Conservation (phyloP, 2,113 vertebrate species). For the Bothrops jararaca region DNA sequence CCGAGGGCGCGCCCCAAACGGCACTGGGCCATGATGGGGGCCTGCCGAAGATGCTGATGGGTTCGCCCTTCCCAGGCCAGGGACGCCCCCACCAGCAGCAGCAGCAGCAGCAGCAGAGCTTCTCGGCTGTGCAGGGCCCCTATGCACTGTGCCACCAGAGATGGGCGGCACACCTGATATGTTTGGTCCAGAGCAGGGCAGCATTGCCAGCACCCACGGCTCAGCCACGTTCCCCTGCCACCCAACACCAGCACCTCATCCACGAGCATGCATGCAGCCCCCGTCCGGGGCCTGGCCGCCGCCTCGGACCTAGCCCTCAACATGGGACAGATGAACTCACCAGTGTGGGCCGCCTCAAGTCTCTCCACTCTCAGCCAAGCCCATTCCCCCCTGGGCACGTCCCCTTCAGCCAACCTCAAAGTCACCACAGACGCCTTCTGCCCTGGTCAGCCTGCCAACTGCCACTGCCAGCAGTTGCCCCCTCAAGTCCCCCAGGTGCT, state of each 20-base stretch:
- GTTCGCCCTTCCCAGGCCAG: constrained; percentile 80
- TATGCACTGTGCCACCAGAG: constrained; percentile 80
- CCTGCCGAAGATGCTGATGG: constrained; percentile 80
- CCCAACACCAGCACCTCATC: constrained; percentile 60
- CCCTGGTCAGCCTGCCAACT: constrained; percentile 78
- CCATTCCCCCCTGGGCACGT: constrained; percentile 84
- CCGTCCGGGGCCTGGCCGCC: constrained; percentile 75
- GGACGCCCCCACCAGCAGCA: constrained; percentile 26
- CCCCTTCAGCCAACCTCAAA: constrained; percentile 91
- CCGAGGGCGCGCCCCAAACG: constrained; percentile 81
- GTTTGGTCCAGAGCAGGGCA: constrained; percentile 81
- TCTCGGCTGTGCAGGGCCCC: constrained; percentile 72
- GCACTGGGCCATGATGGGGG: constrained; percentile 68
- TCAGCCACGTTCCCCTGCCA: constrained; percentile 87
- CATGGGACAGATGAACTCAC: constrained; percentile 85
- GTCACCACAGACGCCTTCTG: constrained; percentile 86
- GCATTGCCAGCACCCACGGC: constrained; percentile 78
- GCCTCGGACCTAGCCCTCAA: constrained; percentile 87
- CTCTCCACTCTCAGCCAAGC: constrained; percentile 88
- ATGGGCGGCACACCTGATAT: constrained; percentile 74
- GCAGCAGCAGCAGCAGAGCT: constrained; percentile 64
- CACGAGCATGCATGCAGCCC: constrained; percentile 66
- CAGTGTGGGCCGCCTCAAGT: constrained; percentile 86
- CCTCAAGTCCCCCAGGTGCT: constrained; percentile 90
- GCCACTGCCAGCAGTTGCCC: constrained; percentile 74